Evolutionary conservation across 2,888 invertebrate species (phyloP), one percentile per base, ranked within the genome.

Genomic region (Laothoe populi): DNA sequence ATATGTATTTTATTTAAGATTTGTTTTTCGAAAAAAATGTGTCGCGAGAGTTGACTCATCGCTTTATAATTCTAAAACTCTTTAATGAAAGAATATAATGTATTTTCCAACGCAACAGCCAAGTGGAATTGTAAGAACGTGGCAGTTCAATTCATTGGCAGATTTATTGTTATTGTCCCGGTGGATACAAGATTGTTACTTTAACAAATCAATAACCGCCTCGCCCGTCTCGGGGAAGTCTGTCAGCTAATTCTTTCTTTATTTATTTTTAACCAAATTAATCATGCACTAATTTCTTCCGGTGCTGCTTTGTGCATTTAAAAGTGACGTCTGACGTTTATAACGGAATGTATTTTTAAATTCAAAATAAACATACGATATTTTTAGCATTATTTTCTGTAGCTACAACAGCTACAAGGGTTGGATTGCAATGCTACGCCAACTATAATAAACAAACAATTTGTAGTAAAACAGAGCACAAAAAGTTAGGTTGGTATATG

Each of bases 121-220:
- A 65, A 66, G 65, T 65, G 69, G 69, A 69, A 11, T 21, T 49
- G 16, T 53, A 53, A 53, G 35, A 31, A 53, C 42, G 4, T 19
- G 31, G 53, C 42, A 42, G 19, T 61, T 61, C 64, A 64, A 38
- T 66, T 68, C 65, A 81, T 78, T 79, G 82, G 81, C 76, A 77
- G 77, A 81, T 83, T 84, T 84, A 83, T 75, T 69, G 74, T 77
- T 75, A 82, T 79, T 75, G 75, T 59, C 44, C 35, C 48, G 60
- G 49, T 42, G 26, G 49, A 67, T 66, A 63, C 61, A 66, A 65
- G 58, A 63, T 66, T 69, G 70, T 67, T 71, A 63, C 69, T 71
- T 71, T 73, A 77, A 76, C 74, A 67, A 82, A 78, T 78, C 78
- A 79, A 78, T 78, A 78, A 64, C 66, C 63, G 70, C 66, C 68